Evolutionary conservation across 2,797 vertebrate genomes (phyloP).

Genomic region (Pangasius macronema): DNA sequence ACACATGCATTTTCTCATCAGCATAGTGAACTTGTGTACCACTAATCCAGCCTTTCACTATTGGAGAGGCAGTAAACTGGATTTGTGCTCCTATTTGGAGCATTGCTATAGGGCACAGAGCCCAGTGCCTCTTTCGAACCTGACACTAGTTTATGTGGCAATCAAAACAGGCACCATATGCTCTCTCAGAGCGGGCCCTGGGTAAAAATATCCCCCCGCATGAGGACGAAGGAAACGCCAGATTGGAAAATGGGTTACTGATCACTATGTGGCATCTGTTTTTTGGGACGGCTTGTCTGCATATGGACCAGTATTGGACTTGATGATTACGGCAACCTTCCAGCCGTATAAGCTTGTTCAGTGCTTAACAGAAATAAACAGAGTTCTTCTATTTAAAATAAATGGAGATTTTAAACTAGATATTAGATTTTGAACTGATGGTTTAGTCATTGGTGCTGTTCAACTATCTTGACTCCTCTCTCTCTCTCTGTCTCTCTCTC

Average conservation of each 20-base stretch:
- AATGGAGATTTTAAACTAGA: neutral
- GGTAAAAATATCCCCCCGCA: slow-evolving; percentile 76
- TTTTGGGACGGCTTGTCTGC: slow-evolving; percentile 60
- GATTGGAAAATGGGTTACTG: slow-evolving; percentile 82
- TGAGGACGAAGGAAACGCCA: slow-evolving; percentile 76
- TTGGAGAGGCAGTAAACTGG: slow-evolving; percentile 38
- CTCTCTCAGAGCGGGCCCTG: slow-evolving; percentile 72
- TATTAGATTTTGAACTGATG: neutral
- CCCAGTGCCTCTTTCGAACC: slow-evolving; percentile 65
- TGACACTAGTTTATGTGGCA: slow-evolving; percentile 70
- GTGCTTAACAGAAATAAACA: neutral
- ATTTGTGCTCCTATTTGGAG: slow-evolving; percentile 65
- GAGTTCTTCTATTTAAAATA: neutral
- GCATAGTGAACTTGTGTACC: neutral
- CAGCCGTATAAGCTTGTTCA: neutral
- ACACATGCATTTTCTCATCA: neutral
- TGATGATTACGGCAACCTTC: neutral
- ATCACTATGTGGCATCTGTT: slow-evolving; percentile 62
- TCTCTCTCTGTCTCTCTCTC: neutral
- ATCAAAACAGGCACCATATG: slow-evolving; percentile 77
- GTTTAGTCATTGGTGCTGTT: neutral
- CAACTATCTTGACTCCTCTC: neutral
- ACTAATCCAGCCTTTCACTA: slow-evolving; percentile 13
- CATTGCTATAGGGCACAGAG: slow-evolving; percentile 62
- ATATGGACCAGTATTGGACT: slow-evolving; percentile 49